Evolutionary conservation across 1,140 invertebrate species (phyloP).

Genomic region (Bombus fervidus): DNA sequence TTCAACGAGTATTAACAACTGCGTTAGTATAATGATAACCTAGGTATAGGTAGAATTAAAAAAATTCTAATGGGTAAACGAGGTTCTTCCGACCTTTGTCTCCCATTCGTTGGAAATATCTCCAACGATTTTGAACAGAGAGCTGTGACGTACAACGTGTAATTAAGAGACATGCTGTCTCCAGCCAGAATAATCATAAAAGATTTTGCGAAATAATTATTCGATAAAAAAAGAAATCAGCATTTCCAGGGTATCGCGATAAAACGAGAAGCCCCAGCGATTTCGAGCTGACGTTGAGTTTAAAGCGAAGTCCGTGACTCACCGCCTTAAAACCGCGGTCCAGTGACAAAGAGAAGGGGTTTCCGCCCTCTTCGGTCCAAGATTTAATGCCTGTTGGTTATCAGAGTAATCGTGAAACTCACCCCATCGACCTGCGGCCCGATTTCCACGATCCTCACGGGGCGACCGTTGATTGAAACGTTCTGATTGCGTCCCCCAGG

Average conservation of each 20-base stretch:
- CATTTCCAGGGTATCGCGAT: conserved; percentile 20
- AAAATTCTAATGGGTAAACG: too few relatives aligned
- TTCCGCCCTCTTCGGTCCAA: conserved; percentile 76
- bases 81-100: too few relatives aligned
- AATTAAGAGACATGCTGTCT: too few relatives aligned
- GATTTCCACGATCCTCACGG: conserved; percentile 65
- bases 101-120: too few relatives aligned
- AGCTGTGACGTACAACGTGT: too few relatives aligned
- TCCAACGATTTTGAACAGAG: too few relatives aligned
- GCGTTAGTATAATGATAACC: too few relatives aligned
- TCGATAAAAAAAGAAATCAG: too few relatives aligned
- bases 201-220: too few relatives aligned
- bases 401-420: conserved; percentile 78
- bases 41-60: too few relatives aligned
- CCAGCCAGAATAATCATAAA: too few relatives aligned
- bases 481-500: conserved; percentile 82
- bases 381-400: conserved; percentile 81
- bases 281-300: conserved; percentile 62
- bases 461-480: conserved; percentile 82
- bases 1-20: too few relatives aligned
- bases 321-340: conserved; percentile 77
- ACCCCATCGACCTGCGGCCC: conserved; percentile 53
- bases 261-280: conserved; percentile 32
- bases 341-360: conserved; percentile 75
- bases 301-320: conserved; percentile 74